A percentile compares a stretch with the other conserved stretches of the same genome.
Evolutionary conservation across 2,888 invertebrate species (phyloP).

Genomic region (Archaeoteleia sp.): DNA sequence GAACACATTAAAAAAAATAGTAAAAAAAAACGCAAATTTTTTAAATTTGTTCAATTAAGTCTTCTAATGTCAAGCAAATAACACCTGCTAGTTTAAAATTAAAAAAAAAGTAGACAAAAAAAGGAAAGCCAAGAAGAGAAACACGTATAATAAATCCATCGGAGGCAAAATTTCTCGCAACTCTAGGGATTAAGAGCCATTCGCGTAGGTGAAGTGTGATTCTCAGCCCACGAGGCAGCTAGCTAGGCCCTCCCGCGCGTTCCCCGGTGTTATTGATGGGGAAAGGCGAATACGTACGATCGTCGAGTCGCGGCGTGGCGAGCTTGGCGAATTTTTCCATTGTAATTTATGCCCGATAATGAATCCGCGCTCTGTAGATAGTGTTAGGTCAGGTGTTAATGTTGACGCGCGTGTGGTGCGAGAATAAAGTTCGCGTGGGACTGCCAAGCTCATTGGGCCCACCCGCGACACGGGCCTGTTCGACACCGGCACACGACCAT

Average conservation of each 20-base stretch:
- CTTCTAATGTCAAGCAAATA: not conserved
- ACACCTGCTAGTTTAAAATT: not conserved
- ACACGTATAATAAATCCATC: not conserved
- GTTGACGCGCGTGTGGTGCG: slow-evolving; percentile 59
- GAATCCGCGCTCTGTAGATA: slow-evolving; percentile 65
- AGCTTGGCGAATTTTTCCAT: slow-evolving; percentile 59
- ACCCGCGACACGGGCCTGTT: slow-evolving; percentile 40
- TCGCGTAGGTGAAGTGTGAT: slow-evolving; percentile 20
- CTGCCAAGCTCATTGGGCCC: slow-evolving; percentile 40
- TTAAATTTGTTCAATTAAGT: too few relatives aligned
- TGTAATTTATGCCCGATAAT: slow-evolving; percentile 67
- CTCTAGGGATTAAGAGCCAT: not conserved
- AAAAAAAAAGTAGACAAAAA: not conserved
- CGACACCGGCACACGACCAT: slow-evolving; percentile 39
- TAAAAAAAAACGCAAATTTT: too few relatives aligned
- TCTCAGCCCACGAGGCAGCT: slow-evolving; percentile 15
- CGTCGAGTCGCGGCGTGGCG: slow-evolving; percentile 43
- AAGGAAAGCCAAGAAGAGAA: not conserved
- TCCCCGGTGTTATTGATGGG: slow-evolving; percentile 20
- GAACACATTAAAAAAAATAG: too few relatives aligned
- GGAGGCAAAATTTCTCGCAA: slow-evolving; percentile 1
- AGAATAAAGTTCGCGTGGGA: slow-evolving; percentile 48
- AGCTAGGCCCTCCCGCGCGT: slow-evolving; percentile 10
- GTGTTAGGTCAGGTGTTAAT: slow-evolving; percentile 67
- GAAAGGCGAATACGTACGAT: slow-evolving; percentile 40